Evolutionary conservation across 2,797 vertebrate genomes (phyloP).

Genomic region (Otus scops): DNA sequence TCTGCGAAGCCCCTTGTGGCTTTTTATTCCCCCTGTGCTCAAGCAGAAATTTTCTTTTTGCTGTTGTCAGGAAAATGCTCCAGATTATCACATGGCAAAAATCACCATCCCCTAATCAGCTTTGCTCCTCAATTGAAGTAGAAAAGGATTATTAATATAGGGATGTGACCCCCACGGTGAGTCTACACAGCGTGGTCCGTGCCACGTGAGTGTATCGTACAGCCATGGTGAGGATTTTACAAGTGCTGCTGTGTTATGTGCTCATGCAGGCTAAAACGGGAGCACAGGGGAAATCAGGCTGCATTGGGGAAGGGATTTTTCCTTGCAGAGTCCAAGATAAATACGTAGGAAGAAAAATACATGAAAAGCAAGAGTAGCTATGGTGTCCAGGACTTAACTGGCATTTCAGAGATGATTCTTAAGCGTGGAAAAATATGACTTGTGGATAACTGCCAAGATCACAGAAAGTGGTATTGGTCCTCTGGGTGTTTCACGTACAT

Average conservation of each 20-base stretch:
- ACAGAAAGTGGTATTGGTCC: background rate
- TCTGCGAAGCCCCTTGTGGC: background rate
- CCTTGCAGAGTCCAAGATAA: background rate
- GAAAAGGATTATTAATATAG: background rate
- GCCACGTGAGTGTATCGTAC: background rate
- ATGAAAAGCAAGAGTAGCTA: background rate
- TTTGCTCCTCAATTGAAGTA: background rate
- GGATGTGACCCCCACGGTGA: background rate
- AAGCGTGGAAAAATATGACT: background rate
- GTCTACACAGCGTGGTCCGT: fast-evolving
- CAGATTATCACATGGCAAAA: background rate
- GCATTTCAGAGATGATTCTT: background rate
- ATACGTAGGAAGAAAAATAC: background rate
- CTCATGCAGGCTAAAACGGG: background rate
- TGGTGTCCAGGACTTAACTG: background rate
- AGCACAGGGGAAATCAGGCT: background rate
- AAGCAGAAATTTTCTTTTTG: background rate
- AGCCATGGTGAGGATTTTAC: background rate
- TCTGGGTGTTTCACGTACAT: background rate
- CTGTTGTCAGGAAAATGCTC: background rate
- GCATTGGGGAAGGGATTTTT: background rate
- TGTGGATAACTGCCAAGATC: background rate
- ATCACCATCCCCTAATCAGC: background rate
- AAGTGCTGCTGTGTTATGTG: background rate
- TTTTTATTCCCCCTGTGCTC: background rate